Evolutionary conservation across 2,888 invertebrate genomes (phyloP), one percentile per base, ranked within the genome.

Genomic region (Heliconius charithonia): DNA sequence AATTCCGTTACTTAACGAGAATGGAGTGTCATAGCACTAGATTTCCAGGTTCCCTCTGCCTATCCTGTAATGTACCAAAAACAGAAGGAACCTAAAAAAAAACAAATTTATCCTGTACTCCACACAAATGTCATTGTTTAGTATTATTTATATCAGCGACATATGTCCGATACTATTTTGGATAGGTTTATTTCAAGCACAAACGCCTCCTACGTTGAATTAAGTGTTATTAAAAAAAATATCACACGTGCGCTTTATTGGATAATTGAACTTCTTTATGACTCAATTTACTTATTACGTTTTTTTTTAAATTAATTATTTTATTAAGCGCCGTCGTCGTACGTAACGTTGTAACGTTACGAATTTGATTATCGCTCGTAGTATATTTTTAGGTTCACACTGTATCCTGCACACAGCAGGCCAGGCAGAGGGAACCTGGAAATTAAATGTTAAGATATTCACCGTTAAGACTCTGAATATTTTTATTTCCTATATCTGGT

Each of bases 131-230:
- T 80, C 80, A 81, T 80, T 78, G 80, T 80, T 62, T 76, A 76
- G 63, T 80, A 80, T 78, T 76, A 78, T 80, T 76, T 75, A 78
- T 78, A 81, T 78, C 70, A 13, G 29, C 41, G 66, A 75, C 81
- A 80, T 71, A 80, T 80, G 80, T 78, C 69, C 76, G 75, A 75
- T 71, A 62, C 83, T 85, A 83, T 84, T 85, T 85, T 77, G 72
- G 66, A 75, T 81, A 80, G 81, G 83, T 83, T 82, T 85, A 84
- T 83, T 82, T 76, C 75, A 67, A 71, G 77, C 27, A 32, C 81
- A 62, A 72, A 32, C 77, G 79, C 81, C 85, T 83, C 86, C 85
- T 82, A 83, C 84, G 76, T 79, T 29, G 85, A 85, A 83, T 83
- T 84, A 86, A 86, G 85, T 83, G 83, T 83, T 83, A 77, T 77